Conservation (phyloP, 1,140 invertebrate genomes). For the Pseudomyrmex gracilis region DNA sequence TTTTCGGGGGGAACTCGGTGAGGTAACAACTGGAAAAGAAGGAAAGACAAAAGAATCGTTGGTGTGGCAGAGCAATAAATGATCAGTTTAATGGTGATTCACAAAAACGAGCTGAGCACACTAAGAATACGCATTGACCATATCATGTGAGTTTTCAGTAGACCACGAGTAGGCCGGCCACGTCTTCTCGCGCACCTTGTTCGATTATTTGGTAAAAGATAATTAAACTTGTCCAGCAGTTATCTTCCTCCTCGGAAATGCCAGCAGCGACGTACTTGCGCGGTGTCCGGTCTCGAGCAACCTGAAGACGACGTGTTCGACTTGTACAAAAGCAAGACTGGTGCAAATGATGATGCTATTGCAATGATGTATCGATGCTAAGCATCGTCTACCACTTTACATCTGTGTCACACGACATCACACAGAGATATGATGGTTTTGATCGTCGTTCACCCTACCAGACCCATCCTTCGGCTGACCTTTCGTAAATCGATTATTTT, state of each 20-base stretch:
- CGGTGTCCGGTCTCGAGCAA: constrained; percentile 66
- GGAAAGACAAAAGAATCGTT: constrained; percentile 33
- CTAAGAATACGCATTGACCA: constrained; percentile 82
- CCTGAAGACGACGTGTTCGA: constrained; percentile 76
- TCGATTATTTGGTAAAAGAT: constrained; percentile 83
- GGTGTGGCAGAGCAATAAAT: constrained; percentile 75
- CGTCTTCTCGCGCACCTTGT: constrained; percentile 80
- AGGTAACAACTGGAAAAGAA: constrained; percentile 3
- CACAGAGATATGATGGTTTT: constrained; percentile 85
- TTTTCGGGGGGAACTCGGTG: background rate
- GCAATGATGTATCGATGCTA: constrained; percentile 83
- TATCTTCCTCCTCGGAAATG: constrained; percentile 84
- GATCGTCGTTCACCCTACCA: constrained; percentile 82
- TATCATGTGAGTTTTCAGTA: constrained; percentile 85
- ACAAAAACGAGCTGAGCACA: constrained; percentile 65
- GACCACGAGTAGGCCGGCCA: constrained; percentile 83
- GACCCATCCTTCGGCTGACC: constrained; percentile 73
- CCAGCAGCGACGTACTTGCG: constrained; percentile 82
- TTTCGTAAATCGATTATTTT: constrained; percentile 70
- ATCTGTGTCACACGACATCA: constrained; percentile 85
- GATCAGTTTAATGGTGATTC: constrained; percentile 76
- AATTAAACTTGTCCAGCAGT: constrained; percentile 86
- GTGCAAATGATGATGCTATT: constrained; percentile 81
- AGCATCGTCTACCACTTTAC: constrained; percentile 83
- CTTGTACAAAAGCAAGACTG: constrained; percentile 82